Conservation (phyloP, 2,888 invertebrate genomes). For the Allolobophora icterica region DNA sequence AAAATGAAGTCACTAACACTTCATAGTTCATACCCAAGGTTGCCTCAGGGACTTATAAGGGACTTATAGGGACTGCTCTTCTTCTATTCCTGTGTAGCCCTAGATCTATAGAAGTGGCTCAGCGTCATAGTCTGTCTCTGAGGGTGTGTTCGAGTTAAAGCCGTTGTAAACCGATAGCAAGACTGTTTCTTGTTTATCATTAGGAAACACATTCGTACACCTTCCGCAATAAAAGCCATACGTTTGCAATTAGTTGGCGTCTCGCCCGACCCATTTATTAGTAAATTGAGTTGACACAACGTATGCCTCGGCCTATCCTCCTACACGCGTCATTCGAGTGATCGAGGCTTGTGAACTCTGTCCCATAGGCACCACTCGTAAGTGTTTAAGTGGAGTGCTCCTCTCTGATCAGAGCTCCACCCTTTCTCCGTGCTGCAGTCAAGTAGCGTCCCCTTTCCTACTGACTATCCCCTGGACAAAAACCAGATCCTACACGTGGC, state of each 20-base stretch:
- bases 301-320: neutral
- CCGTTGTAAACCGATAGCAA: neutral
- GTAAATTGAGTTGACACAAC: neutral
- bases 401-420: neutral
- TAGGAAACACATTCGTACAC: neutral
- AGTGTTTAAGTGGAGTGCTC: neutral
- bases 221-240: neutral
- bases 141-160: neutral
- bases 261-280: neutral
- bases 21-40: no score
- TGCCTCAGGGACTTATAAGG: no score
- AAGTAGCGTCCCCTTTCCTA: neutral
- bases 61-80: no score
- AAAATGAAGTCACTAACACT: no score
- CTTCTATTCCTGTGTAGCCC: no score
- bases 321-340: neutral
- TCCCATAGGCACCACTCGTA: neutral
- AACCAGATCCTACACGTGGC: neutral
- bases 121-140: neutral
- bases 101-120: neutral
- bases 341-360: neutral
- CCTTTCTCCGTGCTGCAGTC: neutral
- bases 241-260: neutral
- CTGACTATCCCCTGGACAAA: neutral
- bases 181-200: neutral